Percentiles rank a stretch among this genome's conserved stretches.
These are phyloP conservation scores for Hymenopus coronatus DNA, from an alignment of 2,888 invertebrate species.

Conservation along the genomic window DNA sequence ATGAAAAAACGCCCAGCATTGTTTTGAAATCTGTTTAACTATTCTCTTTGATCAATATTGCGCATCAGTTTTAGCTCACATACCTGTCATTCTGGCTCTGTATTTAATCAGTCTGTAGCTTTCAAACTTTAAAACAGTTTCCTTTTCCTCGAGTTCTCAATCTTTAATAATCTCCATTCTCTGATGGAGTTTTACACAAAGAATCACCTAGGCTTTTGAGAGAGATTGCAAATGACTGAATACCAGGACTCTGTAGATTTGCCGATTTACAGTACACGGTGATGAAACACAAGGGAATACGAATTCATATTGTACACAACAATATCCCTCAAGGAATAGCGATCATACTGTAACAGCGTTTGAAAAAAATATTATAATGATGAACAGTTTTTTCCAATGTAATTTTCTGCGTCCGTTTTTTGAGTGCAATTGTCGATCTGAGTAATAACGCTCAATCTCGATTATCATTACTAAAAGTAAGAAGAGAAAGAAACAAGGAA, in stretches of 20 bases:
- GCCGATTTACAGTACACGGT: no score
- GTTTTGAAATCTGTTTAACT: background rate
- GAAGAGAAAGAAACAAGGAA: no score
- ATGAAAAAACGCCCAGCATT: background rate
- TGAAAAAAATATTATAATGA: no score
- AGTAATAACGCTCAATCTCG: no score
- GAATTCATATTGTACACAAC: no score
- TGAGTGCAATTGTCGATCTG: no score
- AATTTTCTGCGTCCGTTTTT: no score
- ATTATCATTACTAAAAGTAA: no score
- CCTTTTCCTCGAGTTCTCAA: background rate
- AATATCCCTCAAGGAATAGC: no score
- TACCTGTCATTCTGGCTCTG: background rate
- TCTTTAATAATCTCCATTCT: background rate
- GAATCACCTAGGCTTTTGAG: background rate
- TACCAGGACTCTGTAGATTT: background rate
- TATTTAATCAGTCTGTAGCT: background rate
- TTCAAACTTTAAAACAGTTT: background rate
- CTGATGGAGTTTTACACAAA: background rate
- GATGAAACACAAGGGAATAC: no score
- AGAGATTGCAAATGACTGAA: background rate
- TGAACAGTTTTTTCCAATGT: no score
- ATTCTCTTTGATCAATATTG: background rate
- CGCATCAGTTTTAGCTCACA: background rate
- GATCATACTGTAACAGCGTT: no score